Evolutionary conservation across 2,888 invertebrate genomes (phyloP).

Genomic region (Prenolepis imparis): DNA sequence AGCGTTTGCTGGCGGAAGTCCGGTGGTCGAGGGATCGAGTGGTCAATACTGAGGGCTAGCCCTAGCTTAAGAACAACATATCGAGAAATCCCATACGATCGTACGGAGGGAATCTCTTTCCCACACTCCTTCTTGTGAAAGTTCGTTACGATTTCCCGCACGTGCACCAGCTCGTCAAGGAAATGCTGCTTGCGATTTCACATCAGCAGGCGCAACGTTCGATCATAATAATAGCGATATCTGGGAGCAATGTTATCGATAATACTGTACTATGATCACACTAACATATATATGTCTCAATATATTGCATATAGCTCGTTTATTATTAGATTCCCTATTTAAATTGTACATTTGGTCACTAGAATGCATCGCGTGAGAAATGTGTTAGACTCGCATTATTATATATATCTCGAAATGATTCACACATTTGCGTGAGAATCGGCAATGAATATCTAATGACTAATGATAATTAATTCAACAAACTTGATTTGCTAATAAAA

Average conservation of each 20-base stretch:
- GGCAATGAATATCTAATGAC: slow-evolving; percentile 28
- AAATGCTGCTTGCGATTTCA: slow-evolving; percentile 41
- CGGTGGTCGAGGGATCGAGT: slow-evolving; percentile 70
- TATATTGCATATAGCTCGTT: neutral
- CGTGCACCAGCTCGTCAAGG: slow-evolving; percentile 43
- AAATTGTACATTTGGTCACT: slow-evolving; percentile 21
- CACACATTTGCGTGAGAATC: slow-evolving; percentile 59
- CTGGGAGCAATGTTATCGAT: slow-evolving; percentile 9
- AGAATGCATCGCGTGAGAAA: slow-evolving; percentile 33
- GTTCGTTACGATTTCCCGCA: slow-evolving; percentile 50
- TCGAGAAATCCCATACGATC: slow-evolving; percentile 30
- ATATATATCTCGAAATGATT: slow-evolving; percentile 15
- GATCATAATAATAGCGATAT: slow-evolving; percentile 17
- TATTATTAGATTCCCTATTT: slow-evolving; percentile 14
- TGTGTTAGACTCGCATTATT: slow-evolving; percentile 10
- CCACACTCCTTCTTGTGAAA: slow-evolving; percentile 49
- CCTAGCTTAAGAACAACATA: slow-evolving; percentile 64
- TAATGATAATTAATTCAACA: neutral
- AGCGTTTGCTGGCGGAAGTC: slow-evolving; percentile 68
- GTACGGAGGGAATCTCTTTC: slow-evolving; percentile 47
- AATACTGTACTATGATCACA: neutral
- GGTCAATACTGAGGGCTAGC: slow-evolving; percentile 62
- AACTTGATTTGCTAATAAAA: neutral
- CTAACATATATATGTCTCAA: neutral
- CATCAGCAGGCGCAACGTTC: neutral